Base-by-base conservation (phyloP, 2,888 invertebrate genomes). In the Allolobophora icterica region DNA sequence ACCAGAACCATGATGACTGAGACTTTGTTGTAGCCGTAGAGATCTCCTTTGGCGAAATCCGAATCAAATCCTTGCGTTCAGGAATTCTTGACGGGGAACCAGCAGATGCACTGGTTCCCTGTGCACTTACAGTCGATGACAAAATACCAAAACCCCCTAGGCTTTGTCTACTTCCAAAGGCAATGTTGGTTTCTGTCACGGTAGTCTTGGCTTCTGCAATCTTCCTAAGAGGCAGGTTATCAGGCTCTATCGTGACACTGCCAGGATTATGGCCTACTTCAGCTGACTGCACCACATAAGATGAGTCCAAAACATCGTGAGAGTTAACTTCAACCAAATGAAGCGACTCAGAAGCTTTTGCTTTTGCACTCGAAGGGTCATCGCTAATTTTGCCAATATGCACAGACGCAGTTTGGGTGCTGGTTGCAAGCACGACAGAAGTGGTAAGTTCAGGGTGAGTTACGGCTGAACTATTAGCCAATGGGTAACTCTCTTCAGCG, bases 21-120 rank as follows among this genome's bases (percentile, higher is more conserved):
- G 90, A 38, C 34, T 90, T 90, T 38, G 87, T 40, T n/a, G 84
- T 40, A 42, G 94, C 93, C 19, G 94, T 93, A 21, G 93, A 93
- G 34, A 95, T 94, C 89, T 93, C 93, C 30, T 93, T 93, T 33
- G 94, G 92, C 34, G 94, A 94, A 90, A 95, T 94, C 33, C 94
- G 93, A 89, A 95, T 93, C 11, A 95, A 93, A 92, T 95, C 94
- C 84, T 92, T 91, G 19, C 90, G 89, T 34, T 89, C 42, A 21
- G 38, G 89, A 42, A 52, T 40, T n/a, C 52, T 52, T 30, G 89
- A 35, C 13, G 52, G 30, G n/a, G 91, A 30, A 24, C 30, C 34
- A 58, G 33, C 21, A 40, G 38, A 33, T 84, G 91, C 35, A 58
- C 71, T 24, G 84, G 42, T 42, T 45, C 87, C 40, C 83, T 19